phyloP scores from a whole-genome alignment of 2,888 invertebrate genomes.

The Macrosiphum euphorbiae region DNA sequence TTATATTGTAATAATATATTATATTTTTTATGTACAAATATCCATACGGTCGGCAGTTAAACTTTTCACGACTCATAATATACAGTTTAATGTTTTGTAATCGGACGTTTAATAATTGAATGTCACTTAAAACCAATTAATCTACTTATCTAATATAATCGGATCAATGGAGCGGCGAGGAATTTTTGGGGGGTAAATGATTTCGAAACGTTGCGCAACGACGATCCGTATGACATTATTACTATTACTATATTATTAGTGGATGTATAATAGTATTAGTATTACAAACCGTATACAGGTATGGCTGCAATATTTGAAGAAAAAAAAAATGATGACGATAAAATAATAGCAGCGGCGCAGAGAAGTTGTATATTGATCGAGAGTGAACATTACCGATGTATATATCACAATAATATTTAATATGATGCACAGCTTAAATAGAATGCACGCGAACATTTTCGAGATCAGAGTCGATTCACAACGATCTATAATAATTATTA shows the following conservation, averaged over 20 bases:
- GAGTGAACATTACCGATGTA: neutral
- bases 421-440: neutral
- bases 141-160: constrained; percentile 18
- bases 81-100: neutral
- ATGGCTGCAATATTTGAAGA: neutral
- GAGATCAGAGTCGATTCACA: neutral
- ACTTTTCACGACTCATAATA: neutral
- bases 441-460: neutral
- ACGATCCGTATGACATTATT: neutral
- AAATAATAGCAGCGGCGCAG: neutral
- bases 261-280: neutral
- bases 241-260: neutral
- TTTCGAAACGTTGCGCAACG: constrained; percentile 15
- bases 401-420: neutral
- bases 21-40: neutral
- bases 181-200: neutral
- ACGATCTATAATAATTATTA: neutral
- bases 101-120: neutral
- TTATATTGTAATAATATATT: neutral
- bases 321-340: neutral
- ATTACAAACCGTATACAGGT: neutral
- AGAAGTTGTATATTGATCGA: neutral
- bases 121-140: constrained; percentile 24
- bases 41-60: neutral
- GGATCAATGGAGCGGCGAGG: neutral